phyloP scores from a whole-genome alignment of 1,140 invertebrate species.

The Chrysomallon squamiferum region DNA sequence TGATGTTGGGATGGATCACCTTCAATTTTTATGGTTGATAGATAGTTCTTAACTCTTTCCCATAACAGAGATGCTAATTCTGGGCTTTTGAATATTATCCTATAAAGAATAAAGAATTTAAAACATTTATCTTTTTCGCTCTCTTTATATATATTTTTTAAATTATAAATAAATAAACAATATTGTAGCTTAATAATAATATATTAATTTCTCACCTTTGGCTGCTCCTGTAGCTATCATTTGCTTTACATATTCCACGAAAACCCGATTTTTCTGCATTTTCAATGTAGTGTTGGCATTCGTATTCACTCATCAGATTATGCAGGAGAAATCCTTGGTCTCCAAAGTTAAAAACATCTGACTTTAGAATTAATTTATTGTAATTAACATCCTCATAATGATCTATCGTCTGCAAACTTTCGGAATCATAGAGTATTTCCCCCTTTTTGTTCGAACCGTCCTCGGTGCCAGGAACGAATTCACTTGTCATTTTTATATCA shows the following conservation, averaged over 20 bases:
- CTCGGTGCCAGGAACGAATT: slow-evolving; percentile 8
- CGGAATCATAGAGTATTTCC: slow-evolving; percentile 20
- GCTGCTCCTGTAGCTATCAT: slow-evolving; percentile 38
- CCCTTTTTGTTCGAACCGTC: slow-evolving; percentile 25
- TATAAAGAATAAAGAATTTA: slow-evolving; percentile 15
- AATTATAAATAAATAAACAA: too few species aligned
- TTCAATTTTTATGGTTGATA: slow-evolving; percentile 23
- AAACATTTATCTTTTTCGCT: too few species aligned
- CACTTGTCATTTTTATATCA: background rate
- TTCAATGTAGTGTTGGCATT: slow-evolving; percentile 37
- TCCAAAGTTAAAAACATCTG: slow-evolving; percentile 44
- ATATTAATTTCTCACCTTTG: slow-evolving; percentile 41
- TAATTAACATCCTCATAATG: slow-evolving; percentile 4
- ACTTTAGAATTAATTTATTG: slow-evolving; percentile 6
- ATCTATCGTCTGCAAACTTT: slow-evolving; percentile 12
- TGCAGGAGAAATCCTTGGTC: slow-evolving; percentile 48
- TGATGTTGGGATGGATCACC: slow-evolving; percentile 28
- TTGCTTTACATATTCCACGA: slow-evolving; percentile 26
- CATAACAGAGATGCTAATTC: slow-evolving; percentile 25
- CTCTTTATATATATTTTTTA: too few species aligned
- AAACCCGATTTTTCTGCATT: slow-evolving; percentile 44
- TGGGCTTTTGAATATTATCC: slow-evolving; percentile 26
- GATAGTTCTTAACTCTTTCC: slow-evolving; percentile 23
- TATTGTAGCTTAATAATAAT: too few species aligned
- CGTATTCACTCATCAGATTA: slow-evolving; percentile 29